phyloP scores from a whole-genome alignment of 1,140 invertebrate species.

The Drosophila mauritiana region DNA sequence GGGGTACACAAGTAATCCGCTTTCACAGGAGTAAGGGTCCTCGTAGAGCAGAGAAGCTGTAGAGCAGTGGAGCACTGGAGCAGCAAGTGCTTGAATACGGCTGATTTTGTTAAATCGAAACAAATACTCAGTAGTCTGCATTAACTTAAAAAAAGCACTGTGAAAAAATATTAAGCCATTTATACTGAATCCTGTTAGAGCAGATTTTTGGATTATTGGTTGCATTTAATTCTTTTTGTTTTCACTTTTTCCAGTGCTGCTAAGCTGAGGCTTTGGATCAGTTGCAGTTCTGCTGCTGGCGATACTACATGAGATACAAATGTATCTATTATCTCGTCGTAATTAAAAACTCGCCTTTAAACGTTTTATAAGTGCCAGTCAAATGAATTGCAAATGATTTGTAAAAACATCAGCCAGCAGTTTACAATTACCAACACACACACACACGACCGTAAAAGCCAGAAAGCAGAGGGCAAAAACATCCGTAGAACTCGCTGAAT shows the following conservation, averaged over 20 bases:
- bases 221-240: neutral
- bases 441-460: neutral
- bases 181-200: neutral
- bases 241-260: slow-evolving; percentile 3
- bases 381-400: slow-evolving; percentile 79
- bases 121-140: slow-evolving; percentile 34
- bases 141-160: slow-evolving; percentile 2
- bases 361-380: slow-evolving; percentile 66
- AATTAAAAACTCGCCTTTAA: slow-evolving; percentile 78
- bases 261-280: slow-evolving; percentile 49
- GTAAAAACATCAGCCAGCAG: slow-evolving; percentile 60
- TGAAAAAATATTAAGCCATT: neutral
- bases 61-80: slow-evolving; percentile 37
- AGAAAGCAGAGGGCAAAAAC: slow-evolving; percentile 3
- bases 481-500: slow-evolving; percentile 23
- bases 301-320: slow-evolving; percentile 6
- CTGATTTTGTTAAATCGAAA: slow-evolving; percentile 74
- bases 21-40: slow-evolving; percentile 16
- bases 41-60: slow-evolving; percentile 9
- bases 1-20: slow-evolving; percentile 56
- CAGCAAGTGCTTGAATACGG: slow-evolving; percentile 59
- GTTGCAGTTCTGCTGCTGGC: neutral
- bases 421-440: slow-evolving; percentile 40
- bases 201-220: too few relatives aligned
- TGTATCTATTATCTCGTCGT: slow-evolving; percentile 26